Conservation (phyloP, 1,140 invertebrate genomes). For the Lerema accius region DNA sequence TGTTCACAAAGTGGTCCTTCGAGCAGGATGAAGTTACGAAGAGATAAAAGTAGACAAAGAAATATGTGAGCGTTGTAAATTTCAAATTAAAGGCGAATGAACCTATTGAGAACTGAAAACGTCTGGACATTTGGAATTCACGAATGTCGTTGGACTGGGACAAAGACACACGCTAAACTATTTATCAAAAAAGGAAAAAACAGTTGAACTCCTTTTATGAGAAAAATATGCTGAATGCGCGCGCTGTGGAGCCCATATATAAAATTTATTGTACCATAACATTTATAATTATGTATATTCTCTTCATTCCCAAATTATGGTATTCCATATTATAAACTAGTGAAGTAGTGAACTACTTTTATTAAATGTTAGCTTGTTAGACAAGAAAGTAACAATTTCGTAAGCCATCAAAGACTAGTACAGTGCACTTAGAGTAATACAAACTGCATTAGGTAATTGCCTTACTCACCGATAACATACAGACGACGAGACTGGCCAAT, state of each 20-base stretch:
- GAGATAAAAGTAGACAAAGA: no score
- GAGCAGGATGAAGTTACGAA: no score
- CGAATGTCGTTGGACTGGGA: constrained; percentile 2
- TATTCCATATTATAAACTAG: no score
- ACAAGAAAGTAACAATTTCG: background rate
- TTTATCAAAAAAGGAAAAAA: no score
- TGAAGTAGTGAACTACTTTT: no score
- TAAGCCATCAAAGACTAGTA: background rate
- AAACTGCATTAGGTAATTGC: constrained; percentile 22
- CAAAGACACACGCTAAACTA: background rate
- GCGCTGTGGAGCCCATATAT: no score
- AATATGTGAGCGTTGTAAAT: background rate
- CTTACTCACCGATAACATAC: background rate
- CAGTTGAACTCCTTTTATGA: background rate
- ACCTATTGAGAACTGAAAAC: background rate
- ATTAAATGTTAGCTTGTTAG: no score
- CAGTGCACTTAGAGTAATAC: constrained; percentile 8
- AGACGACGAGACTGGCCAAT: constrained; percentile 4
- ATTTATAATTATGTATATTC: no score
- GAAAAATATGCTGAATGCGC: background rate
- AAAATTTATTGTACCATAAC: no score
- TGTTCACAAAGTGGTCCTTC: no score
- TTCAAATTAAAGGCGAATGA: constrained; percentile 5
- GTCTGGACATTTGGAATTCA: constrained; percentile 4
- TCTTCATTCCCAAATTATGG: no score